phyloP scores from a whole-genome alignment of 1,140 invertebrate species.

The Lutraria rhynchaena region DNA sequence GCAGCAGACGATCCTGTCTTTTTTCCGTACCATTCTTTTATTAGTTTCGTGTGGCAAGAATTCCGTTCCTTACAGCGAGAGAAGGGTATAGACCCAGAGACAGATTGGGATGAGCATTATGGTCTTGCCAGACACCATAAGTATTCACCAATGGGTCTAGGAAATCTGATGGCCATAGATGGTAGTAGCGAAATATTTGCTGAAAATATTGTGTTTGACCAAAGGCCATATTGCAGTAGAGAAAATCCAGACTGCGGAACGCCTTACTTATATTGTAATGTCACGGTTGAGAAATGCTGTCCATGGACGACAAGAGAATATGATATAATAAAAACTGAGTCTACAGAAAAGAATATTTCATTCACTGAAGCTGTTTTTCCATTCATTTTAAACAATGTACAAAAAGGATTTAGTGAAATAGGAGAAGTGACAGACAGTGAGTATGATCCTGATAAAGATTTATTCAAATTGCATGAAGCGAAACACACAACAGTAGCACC shows the following conservation, averaged over 20 bases:
- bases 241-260: constrained; percentile 62
- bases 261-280: constrained; percentile 45
- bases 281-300: constrained; percentile 33
- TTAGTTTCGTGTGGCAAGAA: constrained; percentile 75
- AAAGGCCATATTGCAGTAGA: constrained; percentile 57
- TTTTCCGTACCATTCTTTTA: constrained; percentile 80
- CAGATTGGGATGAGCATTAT: constrained; percentile 45
- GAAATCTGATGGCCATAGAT: constrained; percentile 64
- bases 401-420: constrained; percentile 36
- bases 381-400: constrained; percentile 34
- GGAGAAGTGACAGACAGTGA: too few relatives aligned
- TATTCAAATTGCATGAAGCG: neutral
- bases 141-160: constrained; percentile 59
- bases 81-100: constrained; percentile 58
- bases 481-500: neutral
- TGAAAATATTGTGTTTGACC: constrained; percentile 61
- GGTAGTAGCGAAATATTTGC: constrained; percentile 61
- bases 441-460: neutral
- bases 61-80: constrained; percentile 65
- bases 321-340: constrained; percentile 7
- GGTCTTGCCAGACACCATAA: constrained; percentile 47
- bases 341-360: neutral
- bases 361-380: constrained; percentile 9
- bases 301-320: constrained; percentile 48
- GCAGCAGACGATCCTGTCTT: constrained; percentile 81